These are phyloP conservation scores for Amaurobius ferox DNA, from an alignment of 2,888 invertebrate species.

Conservation along the genomic window DNA sequence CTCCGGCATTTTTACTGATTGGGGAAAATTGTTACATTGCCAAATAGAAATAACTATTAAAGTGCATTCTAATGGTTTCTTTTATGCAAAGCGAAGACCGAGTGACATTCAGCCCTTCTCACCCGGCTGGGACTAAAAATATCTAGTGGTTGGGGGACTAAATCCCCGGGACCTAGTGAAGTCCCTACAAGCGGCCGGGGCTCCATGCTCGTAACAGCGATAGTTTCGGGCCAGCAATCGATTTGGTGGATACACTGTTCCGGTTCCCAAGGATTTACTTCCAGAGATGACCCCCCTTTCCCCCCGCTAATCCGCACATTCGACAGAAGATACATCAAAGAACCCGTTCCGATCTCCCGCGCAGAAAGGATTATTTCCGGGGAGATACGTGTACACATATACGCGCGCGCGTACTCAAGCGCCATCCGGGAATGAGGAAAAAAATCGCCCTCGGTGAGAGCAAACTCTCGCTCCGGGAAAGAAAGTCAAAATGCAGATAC, in stretches of 20 bases:
- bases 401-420: not conserved
- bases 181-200: not conserved
- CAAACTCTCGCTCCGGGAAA: not conserved
- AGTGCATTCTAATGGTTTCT: not conserved
- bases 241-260: not conserved
- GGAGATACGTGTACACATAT: not conserved
- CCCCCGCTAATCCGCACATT: not conserved
- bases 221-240: not conserved
- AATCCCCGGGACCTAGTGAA: constrained; percentile 4
- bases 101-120: not conserved
- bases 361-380: not conserved
- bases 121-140: not conserved
- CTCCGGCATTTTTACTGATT: too few relatives aligned
- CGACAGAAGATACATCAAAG: constrained; percentile 13
- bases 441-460: not conserved
- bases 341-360: not conserved
- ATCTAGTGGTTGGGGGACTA: constrained; percentile 1
- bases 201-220: too few relatives aligned
- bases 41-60: too few relatives aligned
- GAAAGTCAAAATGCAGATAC: constrained; percentile 6
- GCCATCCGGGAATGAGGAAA: not conserved
- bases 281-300: not conserved
- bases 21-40: too few relatives aligned
- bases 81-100: not conserved
- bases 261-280: not conserved